Evolutionary conservation across 30 jellyfish, hydroid and myxozoan genomes (phyloP).

Genomic region (Chironex yamaguchii): DNA sequence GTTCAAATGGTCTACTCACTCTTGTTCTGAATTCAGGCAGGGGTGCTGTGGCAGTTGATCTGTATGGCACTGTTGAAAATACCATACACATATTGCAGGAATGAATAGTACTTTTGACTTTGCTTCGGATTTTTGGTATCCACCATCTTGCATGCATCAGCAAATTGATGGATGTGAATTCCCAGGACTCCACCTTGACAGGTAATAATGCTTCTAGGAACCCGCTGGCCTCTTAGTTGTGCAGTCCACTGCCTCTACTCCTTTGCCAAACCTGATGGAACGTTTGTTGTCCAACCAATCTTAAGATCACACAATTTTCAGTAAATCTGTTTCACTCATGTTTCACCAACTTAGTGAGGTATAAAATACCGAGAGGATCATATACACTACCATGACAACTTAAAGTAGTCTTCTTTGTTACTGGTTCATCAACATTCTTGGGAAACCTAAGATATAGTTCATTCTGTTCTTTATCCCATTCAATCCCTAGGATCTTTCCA

Average conservation of each 20-base stretch:
- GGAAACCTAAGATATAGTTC: too few relatives aligned
- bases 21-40: too few relatives aligned
- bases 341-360: too few relatives aligned
- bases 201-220: conserved; percentile 57
- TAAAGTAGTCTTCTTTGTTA: too few relatives aligned
- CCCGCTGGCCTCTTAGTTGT: conserved; percentile 44
- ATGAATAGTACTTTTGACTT: too few relatives aligned
- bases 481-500: conserved; percentile 1
- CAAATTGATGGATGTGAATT: conserved; percentile 63
- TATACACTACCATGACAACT: too few relatives aligned
- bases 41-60: too few relatives aligned
- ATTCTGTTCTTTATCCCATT: conserved; percentile 40
- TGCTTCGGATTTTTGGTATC: too few relatives aligned
- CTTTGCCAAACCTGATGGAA: conserved; percentile 14
- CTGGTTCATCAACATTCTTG: too few relatives aligned
- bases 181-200: conserved; percentile 8
- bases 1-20: not conserved
- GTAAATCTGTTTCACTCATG: conserved; percentile 56
- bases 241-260: conserved; percentile 19
- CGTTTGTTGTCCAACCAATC: conserved; percentile 29
- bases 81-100: too few relatives aligned
- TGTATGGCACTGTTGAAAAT: too few relatives aligned
- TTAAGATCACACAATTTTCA: conserved; percentile 46
- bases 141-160: conserved; percentile 69
- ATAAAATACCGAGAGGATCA: too few relatives aligned